Evolutionary conservation across 2,113 vertebrate species (phyloP).

Genomic region (Tachysurus fulvidraco): DNA sequence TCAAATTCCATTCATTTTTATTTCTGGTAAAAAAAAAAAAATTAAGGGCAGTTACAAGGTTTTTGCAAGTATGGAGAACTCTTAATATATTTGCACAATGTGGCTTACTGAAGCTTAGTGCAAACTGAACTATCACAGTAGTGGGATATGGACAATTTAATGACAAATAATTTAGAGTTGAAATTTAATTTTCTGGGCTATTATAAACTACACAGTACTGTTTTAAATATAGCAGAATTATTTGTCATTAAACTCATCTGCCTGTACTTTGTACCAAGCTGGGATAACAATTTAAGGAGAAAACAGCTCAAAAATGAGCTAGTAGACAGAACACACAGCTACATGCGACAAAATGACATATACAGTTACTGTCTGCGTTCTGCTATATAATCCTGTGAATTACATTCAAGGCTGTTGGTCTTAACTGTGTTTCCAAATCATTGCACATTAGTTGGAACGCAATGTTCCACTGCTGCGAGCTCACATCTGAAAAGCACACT

Average conservation of each 20-base stretch:
- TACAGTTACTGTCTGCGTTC: not conserved
- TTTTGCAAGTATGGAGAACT: not conserved
- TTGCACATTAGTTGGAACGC: not conserved
- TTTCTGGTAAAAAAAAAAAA: no score
- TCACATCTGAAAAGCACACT: not conserved
- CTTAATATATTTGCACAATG: not conserved
- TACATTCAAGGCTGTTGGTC: not conserved
- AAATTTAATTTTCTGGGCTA: not conserved
- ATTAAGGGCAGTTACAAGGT: not conserved
- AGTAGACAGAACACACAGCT: not conserved
- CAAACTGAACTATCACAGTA: not conserved
- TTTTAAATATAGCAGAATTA: not conserved
- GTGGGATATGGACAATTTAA: not conserved
- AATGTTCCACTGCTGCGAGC: not conserved
- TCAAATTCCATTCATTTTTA: no score
- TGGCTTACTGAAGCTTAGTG: not conserved
- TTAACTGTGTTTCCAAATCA: not conserved
- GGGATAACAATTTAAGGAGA: not conserved
- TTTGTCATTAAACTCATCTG: not conserved
- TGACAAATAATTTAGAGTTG: not conserved
- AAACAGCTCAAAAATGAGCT: not conserved
- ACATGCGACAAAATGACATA: not conserved
- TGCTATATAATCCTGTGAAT: slow-evolving; percentile 1
- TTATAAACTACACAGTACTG: not conserved
- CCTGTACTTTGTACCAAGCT: not conserved